Base-by-base conservation (phyloP, 2,797 vertebrate species). In the Bucorvus abyssinicus region DNA sequence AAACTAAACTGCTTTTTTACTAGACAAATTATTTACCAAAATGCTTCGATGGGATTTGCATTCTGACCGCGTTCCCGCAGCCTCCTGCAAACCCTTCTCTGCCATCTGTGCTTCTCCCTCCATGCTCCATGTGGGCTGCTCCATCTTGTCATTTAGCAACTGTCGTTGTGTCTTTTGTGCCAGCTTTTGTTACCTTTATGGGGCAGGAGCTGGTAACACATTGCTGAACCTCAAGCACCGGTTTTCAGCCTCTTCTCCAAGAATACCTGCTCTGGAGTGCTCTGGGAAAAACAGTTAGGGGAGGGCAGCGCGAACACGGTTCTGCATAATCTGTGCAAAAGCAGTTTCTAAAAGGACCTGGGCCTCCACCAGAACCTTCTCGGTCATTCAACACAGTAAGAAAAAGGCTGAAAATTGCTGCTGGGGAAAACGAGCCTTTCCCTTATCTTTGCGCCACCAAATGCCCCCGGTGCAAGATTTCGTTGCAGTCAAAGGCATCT, bases 21-120 rank as follows among this genome's bases (percentile, higher is more conserved):
- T 26, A 87, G 78, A n/a, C 84, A 82, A 90, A 95, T 40, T 4
- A 79, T 94, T 95, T 91, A 49, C 95, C 4, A 1, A 85, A 81
- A 61, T 23, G 13, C 36, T 90, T 86, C 0, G 0, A 1, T 4
- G 78, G 70, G 75, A 93, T 95, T 92, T 89, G 75, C 70, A 92
- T 96, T 95, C 95, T 45, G 32, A 36, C 17, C 16, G 6, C 7
- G 27, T 93, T 93, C 86, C 84, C 2, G 4, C 79, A 79, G 92
- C 34, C 88, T 95, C 90, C 84, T 82, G 86, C 84, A 92, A 94
- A 64, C 86, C 74, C 75, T 95, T 87, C 94, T 85, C 90, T 82
- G 81, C 95, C 95, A 95, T 95, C 95, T 96, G 94, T 93, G 92
- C 92, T 64, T 87, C 88, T 87, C 83, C 55, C 84, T 79, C 65